Evolutionary conservation across 2,888 invertebrate genomes (phyloP), one percentile per base, ranked within the genome.

Genomic region (Adelognathus sp.): DNA sequence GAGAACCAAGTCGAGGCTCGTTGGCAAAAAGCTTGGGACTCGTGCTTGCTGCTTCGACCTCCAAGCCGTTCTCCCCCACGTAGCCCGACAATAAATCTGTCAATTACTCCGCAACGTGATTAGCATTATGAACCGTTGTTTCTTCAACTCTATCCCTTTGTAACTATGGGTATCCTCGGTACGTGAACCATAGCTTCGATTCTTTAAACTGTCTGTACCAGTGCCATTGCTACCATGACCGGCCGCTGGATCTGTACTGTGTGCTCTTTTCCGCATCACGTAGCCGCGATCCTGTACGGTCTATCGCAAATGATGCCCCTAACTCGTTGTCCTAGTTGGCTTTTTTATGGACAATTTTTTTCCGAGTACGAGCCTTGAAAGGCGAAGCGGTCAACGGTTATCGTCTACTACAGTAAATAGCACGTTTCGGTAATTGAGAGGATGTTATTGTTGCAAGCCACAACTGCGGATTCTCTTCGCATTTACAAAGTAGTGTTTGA

Each of bases 171-270:
- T 50, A 50, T 50, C 50, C 50, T 2, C 0, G 33, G 16, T 41
- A 61, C 41, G 61, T 61, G 41, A 27, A 36, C 27, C 56, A 56
- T 39, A 44, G 29, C 66, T 18, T 52, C 60, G 18, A 81, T 81
- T 82, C 83, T 86, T 86, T 86, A 78, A 84, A 82, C 83, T 84
- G 33, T 74, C 56, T 44, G 33, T 36, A 16, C 33, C 24, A 44
- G 18, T 16, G 27, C 61, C 39, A 50, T 58, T 21, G 16, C 21
- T 50, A 31, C 41, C 1, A 29, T 14, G 60, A 44, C 16, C 50
- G 41, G 21, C 24, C 36, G 16, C 81, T 81, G 81, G 80, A 72
- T 67, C 29, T 76, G 9, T 4, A 9, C 24, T 24, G n/a, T 64
- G 14, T 31, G 46, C 29, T 60, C 29, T 31, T n/a, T n/a, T 14